Conservation (phyloP, 2,888 invertebrate genomes). For the Drosophila emarginata region DNA sequence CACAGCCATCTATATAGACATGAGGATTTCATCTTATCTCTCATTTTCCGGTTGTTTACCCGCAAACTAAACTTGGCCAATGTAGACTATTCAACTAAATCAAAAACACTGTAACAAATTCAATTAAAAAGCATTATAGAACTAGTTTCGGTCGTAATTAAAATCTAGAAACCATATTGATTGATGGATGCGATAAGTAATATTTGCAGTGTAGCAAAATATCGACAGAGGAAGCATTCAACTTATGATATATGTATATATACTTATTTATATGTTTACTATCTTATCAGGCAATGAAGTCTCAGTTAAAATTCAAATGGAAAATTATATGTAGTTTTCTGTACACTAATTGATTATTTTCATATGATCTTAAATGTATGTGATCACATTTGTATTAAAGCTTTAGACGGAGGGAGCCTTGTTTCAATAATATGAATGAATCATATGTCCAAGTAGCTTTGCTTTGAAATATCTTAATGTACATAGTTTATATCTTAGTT, state of each 20-base stretch:
- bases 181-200: not conserved
- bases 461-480: not conserved
- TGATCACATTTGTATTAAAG: not conserved
- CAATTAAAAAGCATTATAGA: not conserved
- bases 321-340: not conserved
- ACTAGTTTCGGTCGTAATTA: not conserved
- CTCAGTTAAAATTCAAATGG: not conserved
- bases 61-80: not conserved
- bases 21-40: constrained; percentile 12
- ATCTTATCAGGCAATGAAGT: not conserved
- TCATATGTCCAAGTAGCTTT: not conserved
- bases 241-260: not conserved
- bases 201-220: not conserved
- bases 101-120: not conserved
- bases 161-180: not conserved
- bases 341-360: not conserved
- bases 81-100: not conserved
- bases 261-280: not conserved
- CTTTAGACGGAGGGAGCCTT: too few species aligned
- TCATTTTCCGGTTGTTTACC: not conserved
- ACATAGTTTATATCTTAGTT: not conserved
- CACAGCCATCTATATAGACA: not conserved
- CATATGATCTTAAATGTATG: not conserved
- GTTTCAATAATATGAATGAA: not conserved
- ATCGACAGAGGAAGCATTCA: not conserved